Evolutionary conservation across 2,888 invertebrate species (phyloP), one percentile per base, ranked within the genome.

Genomic region (Noctua fimbriata): DNA sequence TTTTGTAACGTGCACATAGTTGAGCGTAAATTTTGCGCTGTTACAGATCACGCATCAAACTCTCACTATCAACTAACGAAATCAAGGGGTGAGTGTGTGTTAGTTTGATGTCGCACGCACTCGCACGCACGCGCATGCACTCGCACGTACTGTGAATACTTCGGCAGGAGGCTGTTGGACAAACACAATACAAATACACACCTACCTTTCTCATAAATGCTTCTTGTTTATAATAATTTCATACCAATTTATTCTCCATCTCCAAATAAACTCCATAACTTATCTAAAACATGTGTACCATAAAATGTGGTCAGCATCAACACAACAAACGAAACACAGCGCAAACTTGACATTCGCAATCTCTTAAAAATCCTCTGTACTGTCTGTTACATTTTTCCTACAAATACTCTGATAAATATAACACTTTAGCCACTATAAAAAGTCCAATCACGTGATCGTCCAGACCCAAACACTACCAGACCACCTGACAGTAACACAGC

Each of bases 51-150:
- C 87, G 84, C 91, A 89, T 95, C 91, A 93, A 92, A 92, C 94
- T 94, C 87, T 91, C 94, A 92, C 94, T 93, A 91, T 92, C 94
- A 89, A 94, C 93, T 86, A 93, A 93, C 85, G 92, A 94, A 91
- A 93, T 95, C 71, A 94, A 95, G 77, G 94, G 95, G 95, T 95
- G 95, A 95, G 95, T 95, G 87, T 76, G 89, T 92, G 93, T 92
- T 91, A 91, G 93, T 90, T 94, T 88, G 92, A 91, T 94, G 94
- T 94, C 91, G 93, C 85, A 77, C 92, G 92, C 83, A 76, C 83
- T 73, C 82, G 81, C 84, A 76, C 55, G 75, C 69, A 78, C 74
- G 10, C 60, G 78, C 84, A 84, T 49, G 84, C 32, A 76, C 82
- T 55, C 70, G 67, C 73, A 81, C 67, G 70, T 44, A 66, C 71